Percentiles rank a stretch among this genome's conserved stretches.
phyloP scores from a whole-genome alignment of 1,140 invertebrate species.

The Drosophila bocki region DNA sequence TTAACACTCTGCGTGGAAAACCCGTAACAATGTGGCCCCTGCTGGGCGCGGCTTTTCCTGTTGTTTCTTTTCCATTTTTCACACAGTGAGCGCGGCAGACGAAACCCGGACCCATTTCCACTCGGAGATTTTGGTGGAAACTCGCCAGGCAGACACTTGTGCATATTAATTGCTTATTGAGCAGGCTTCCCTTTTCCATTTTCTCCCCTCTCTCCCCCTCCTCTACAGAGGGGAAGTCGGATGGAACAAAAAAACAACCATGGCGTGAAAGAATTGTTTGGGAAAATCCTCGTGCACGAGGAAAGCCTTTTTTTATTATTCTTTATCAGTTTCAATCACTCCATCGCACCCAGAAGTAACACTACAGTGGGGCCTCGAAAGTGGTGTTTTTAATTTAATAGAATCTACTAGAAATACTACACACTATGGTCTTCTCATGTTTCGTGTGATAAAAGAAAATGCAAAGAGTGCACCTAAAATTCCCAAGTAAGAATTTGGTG shows the following conservation, averaged over 20 bases:
- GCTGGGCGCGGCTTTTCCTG: slow-evolving; percentile 29
- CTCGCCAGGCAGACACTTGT: slow-evolving; percentile 70
- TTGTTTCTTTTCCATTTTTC: slow-evolving; percentile 37
- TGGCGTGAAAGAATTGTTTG: slow-evolving; percentile 37
- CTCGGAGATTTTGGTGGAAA: slow-evolving; percentile 44
- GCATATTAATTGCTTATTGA: slow-evolving; percentile 83
- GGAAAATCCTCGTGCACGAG: slow-evolving; percentile 51
- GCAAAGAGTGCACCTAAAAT: neutral
- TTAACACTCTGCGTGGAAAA: slow-evolving; percentile 48
- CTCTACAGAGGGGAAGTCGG: neutral
- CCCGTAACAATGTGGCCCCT: slow-evolving; percentile 65
- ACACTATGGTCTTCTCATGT: too few relatives aligned
- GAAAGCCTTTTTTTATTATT: slow-evolving; percentile 48
- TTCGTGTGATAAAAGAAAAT: too few relatives aligned
- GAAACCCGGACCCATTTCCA: slow-evolving; percentile 43
- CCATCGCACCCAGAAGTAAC: slow-evolving; percentile 11
- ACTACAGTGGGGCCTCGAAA: slow-evolving; percentile 3
- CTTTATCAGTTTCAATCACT: slow-evolving; percentile 65
- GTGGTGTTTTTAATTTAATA: neutral
- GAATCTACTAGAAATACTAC: neutral
- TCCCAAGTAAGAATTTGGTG: neutral
- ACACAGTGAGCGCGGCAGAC: slow-evolving; percentile 15
- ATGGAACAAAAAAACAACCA: slow-evolving; percentile 15
- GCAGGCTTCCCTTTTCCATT: slow-evolving; percentile 44
- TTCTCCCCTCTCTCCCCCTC: neutral